A percentile compares a stretch with the other conserved stretches of the same genome.
These are phyloP conservation scores for Ondatra zibethicus DNA, from an alignment of 2,113 vertebrate species.

Conservation along the genomic window DNA sequence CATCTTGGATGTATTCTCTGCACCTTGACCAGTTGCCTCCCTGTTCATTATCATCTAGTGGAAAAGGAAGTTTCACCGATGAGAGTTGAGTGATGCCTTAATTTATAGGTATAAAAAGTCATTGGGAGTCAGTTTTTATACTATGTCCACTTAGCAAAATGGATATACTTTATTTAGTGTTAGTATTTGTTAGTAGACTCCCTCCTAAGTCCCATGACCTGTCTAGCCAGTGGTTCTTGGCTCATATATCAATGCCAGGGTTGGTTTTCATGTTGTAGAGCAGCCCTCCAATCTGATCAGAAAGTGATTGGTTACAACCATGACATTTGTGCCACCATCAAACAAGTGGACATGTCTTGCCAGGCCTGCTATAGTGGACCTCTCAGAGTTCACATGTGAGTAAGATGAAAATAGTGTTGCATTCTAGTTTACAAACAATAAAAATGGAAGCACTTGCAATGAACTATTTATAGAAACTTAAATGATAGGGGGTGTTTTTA, in stretches of 20 bases:
- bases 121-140: not conserved
- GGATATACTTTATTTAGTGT: too few species aligned
- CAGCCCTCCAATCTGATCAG: not conserved
- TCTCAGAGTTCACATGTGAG: not conserved
- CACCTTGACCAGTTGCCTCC: too few species aligned
- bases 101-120: not conserved
- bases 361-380: too few species aligned
- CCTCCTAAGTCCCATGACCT: not conserved
- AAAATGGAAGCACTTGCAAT: not conserved
- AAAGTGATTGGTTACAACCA: not conserved
- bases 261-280: not conserved
- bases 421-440: not conserved
- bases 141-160: not conserved
- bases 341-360: not conserved
- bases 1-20: not conserved
- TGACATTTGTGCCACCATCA: not conserved
- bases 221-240: not conserved
- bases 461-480: not conserved
- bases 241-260: not conserved
- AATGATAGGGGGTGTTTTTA: not conserved
- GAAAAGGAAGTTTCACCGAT: not conserved
- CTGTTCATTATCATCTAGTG: too few species aligned
- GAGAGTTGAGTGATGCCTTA: not conserved
- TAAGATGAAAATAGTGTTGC: not conserved
- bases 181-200: not conserved